Percentiles rank a stretch among this genome's conserved stretches.
phyloP scores from a whole-genome alignment of 2,888 invertebrate genomes.

The Drosophila heteroneura region DNA sequence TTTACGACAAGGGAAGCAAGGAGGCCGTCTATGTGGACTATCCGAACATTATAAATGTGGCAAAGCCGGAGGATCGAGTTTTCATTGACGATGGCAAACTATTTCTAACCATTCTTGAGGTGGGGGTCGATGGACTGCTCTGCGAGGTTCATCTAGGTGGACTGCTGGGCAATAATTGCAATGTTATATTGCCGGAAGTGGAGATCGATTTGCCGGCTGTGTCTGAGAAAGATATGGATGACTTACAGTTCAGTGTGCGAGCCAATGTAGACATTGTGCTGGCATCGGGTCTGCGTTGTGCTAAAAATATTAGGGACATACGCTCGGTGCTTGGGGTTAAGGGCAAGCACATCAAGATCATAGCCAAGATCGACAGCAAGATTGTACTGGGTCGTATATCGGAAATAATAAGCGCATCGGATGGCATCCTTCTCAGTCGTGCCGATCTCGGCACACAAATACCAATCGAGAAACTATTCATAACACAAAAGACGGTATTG shows the following conservation, averaged over 20 bases:
- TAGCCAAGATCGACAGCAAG: conserved; percentile 99
- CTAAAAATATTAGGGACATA: conserved; percentile 93
- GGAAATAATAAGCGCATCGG: conserved; percentile 95
- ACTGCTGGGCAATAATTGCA: conserved; percentile 95
- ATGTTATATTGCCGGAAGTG: conserved; percentile 96
- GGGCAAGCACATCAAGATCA: conserved; percentile 95
- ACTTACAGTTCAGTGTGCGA: conserved; percentile 94
- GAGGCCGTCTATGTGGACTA: conserved; percentile 94
- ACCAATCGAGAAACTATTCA: conserved; percentile 96
- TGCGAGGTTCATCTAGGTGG: conserved; percentile 98
- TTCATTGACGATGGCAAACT: conserved; percentile 98
- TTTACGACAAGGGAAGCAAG: conserved; percentile 91
- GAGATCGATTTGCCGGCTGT: conserved; percentile 97
- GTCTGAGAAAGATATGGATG: conserved; percentile 96
- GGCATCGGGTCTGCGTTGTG: conserved; percentile 97
- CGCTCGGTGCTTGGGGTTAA: conserved; percentile 92
- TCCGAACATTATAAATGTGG: conserved; percentile 95
- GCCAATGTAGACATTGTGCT: conserved; percentile 94
- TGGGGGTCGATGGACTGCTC: conserved; percentile 87
- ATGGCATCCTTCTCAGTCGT: conserved; percentile 98
- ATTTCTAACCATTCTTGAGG: conserved; percentile 92
- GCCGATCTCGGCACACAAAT: conserved; percentile 99
- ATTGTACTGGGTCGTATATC: conserved; percentile 96
- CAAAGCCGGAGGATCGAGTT: conserved; percentile 92
- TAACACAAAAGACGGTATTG: conserved; percentile 98